Base-by-base conservation (phyloP, 2,797 vertebrate genomes). In the Vespertilio murinus region DNA sequence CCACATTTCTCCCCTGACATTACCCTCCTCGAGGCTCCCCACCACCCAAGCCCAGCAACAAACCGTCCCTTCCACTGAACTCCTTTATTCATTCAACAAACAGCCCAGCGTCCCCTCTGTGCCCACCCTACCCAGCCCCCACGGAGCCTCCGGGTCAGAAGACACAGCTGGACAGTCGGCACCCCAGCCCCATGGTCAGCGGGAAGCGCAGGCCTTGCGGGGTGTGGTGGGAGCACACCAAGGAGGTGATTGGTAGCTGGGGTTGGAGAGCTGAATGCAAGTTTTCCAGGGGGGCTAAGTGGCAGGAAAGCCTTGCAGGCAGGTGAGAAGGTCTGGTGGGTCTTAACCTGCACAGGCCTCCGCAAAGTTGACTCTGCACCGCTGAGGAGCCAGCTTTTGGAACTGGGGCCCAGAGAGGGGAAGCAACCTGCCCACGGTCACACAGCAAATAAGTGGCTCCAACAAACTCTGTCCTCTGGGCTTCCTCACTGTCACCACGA, bases 61-160 rank as follows among this genome's bases (percentile, higher is more conserved):
- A 64, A 25, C 17, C 84, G 33, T 70, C 30, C 4, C 38, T 71
- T 74, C 40, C 30, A 33, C 2, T 17, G 5, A 88, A 45, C 8
- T 79, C 49, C 35, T 97, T 97, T 96, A 95, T 92, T 96, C 49
- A 59, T 12, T 85, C 85, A 79, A 35, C 40, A 56, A 86, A 85
- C 5, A 22, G n/a, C 42, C 56, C 71, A 47, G 67, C 38, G 23
- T 61, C 18, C 45, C 25, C 42, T 49, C 22, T 42, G 42, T 45
- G 52, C 35, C 67, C 42, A 22, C 17, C 16, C 61, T 20, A 13
- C 71, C 40, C 84, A 71, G 56, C 11, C 33, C 70, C 56, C 80
- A 33, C 6, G 14, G 65, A 77, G 20, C 42, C 49, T 33, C 59
- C 25, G 38, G 16, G 25, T 40, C 70, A 45, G 22, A 49, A 52